phyloP scores from a whole-genome alignment of 2,113 vertebrate genomes.

The Nycticryphes semicollaris region DNA sequence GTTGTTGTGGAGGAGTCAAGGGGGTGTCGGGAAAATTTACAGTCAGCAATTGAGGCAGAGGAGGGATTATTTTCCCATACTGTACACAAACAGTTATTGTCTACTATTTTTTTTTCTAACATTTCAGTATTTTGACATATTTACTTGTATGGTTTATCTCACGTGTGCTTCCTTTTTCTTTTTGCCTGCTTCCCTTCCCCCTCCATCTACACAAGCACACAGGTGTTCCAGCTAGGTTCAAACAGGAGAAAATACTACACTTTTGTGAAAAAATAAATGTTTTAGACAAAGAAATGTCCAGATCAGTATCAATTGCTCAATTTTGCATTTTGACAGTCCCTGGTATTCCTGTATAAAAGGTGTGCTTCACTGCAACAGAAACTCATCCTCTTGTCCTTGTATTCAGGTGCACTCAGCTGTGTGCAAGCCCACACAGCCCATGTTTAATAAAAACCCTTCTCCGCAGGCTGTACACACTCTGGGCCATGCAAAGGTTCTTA shows the following conservation, averaged over 20 bases:
- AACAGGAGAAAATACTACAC: not conserved
- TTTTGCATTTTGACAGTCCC: not conserved
- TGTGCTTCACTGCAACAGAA: not conserved
- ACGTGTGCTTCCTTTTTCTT: not conserved
- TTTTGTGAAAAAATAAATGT: not conserved
- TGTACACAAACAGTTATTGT: not conserved
- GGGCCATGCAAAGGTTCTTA: not conserved
- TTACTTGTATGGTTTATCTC: not conserved
- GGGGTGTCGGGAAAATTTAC: not conserved
- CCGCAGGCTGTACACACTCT: rapidly evolving
- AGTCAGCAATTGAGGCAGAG: not conserved
- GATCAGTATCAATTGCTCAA: not conserved
- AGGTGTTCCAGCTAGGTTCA: not conserved
- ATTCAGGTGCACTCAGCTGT: not conserved
- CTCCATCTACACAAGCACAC: not conserved
- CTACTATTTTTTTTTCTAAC: not conserved
- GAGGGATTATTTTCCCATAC: not conserved
- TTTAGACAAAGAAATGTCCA: not conserved
- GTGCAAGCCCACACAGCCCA: not conserved
- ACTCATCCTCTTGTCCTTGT: not conserved
- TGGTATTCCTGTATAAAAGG: not conserved
- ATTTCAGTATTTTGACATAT: not conserved
- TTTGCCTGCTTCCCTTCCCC: not conserved
- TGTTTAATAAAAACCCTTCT: not conserved
- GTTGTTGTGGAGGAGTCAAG: not conserved